phyloP scores from a whole-genome alignment of 2,113 vertebrate genomes.

The Trichomycterus rosablanca region DNA sequence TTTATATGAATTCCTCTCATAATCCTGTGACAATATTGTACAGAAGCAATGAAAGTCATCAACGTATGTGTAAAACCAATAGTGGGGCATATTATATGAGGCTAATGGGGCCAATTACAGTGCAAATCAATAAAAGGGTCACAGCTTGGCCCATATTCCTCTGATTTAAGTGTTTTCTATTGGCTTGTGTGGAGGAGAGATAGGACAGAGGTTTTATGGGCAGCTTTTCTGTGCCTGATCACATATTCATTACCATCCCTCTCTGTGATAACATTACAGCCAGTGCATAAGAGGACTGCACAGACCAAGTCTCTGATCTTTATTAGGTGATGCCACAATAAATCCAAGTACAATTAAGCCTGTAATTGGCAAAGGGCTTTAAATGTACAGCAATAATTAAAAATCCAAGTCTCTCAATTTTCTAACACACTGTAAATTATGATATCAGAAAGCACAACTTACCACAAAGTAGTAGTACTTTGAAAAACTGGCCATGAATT shows the following conservation, averaged over 20 bases:
- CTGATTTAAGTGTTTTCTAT: slow-evolving; percentile 34
- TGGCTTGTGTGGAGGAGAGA: background rate
- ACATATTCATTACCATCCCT: slow-evolving; percentile 41
- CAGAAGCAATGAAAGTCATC: slow-evolving; percentile 51
- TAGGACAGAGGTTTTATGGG: slow-evolving; percentile 36
- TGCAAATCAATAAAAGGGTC: slow-evolving; percentile 24
- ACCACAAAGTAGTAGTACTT: slow-evolving; percentile 98
- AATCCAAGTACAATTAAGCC: slow-evolving; percentile 25
- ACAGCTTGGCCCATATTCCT: background rate
- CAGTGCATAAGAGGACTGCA: slow-evolving; percentile 15
- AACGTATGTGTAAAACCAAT: slow-evolving; percentile 52
- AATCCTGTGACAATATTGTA: slow-evolving; percentile 38
- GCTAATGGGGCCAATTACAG: slow-evolving; percentile 26
- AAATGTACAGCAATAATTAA: slow-evolving; percentile 29
- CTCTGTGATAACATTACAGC: slow-evolving; percentile 19
- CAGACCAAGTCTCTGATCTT: slow-evolving; percentile 6
- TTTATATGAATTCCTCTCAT: too few species aligned
- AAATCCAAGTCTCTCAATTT: slow-evolving; percentile 12
- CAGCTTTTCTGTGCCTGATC: slow-evolving; percentile 18
- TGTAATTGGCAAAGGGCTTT: slow-evolving; percentile 24
- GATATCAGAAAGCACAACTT: slow-evolving; percentile 56
- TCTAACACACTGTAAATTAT: slow-evolving; percentile 1
- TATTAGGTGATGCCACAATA: slow-evolving; percentile 21
- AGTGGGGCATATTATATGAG: slow-evolving; percentile 39
- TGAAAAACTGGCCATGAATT: slow-evolving; percentile 89